Conservation (phyloP, 2,113 vertebrate species). For the Sander vitreus region DNA sequence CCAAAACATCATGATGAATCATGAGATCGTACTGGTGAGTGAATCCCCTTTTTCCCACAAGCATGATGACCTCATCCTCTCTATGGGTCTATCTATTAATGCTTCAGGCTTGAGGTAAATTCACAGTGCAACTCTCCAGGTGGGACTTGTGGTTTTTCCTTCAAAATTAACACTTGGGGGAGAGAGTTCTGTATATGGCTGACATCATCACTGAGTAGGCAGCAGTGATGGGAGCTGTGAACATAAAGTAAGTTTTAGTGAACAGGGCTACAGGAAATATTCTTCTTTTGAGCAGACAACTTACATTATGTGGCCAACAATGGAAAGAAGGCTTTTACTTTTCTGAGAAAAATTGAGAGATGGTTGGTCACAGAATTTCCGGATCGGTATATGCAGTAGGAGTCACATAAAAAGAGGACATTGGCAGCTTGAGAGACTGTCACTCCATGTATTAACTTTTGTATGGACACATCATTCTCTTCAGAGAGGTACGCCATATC, state of each 20-base stretch:
- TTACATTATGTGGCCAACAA: background rate
- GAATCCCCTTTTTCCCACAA: slow-evolving; percentile 48
- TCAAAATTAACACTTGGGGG: slow-evolving; percentile 10
- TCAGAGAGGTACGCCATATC: background rate
- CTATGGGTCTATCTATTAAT: slow-evolving; percentile 38
- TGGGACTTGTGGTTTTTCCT: slow-evolving; percentile 25
- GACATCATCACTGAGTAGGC: slow-evolving; percentile 37
- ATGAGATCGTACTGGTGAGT: slow-evolving; percentile 42
- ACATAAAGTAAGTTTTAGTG: background rate
- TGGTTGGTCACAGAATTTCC: background rate
- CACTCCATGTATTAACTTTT: background rate
- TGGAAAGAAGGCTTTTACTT: background rate
- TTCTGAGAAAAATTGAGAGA: background rate
- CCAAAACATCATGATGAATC: slow-evolving; percentile 49
- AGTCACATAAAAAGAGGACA: background rate
- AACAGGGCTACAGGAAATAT: background rate
- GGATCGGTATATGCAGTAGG: background rate
- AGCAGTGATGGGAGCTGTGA: slow-evolving; percentile 3
- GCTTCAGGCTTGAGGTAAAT: slow-evolving; percentile 42
- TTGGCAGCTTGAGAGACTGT: background rate
- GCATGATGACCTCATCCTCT: slow-evolving; percentile 64
- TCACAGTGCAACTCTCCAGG: slow-evolving; percentile 21
- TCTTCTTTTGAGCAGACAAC: slow-evolving; percentile 19
- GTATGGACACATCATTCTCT: background rate
- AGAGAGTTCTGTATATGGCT: slow-evolving; percentile 3